Evolutionary conservation across 2,888 invertebrate genomes (phyloP).

Genomic region (Biston stratarius): DNA sequence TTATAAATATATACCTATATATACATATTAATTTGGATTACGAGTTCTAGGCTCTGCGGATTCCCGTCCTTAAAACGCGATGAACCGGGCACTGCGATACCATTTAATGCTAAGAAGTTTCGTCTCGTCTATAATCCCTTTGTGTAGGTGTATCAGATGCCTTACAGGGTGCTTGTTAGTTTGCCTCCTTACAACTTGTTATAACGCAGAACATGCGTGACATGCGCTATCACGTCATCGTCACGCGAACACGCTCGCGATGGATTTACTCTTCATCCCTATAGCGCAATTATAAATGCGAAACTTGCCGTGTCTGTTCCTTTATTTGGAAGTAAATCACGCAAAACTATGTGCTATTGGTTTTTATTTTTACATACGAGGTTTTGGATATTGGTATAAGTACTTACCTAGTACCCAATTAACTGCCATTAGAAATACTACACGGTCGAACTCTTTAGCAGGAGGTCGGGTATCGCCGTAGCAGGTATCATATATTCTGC

Average conservation of each 20-base stretch:
- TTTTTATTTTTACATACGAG: constrained; percentile 16
- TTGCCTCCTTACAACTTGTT: constrained; percentile 76
- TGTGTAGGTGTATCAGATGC: constrained; percentile 23
- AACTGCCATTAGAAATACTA: no score
- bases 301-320: constrained; percentile 53
- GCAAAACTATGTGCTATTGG: constrained; percentile 53
- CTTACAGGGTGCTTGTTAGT: constrained; percentile 69
- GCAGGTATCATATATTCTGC: no score
- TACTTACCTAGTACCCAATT: no score
- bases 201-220: constrained; percentile 81
- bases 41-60: no score
- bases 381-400: background rate
- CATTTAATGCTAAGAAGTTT: no score
- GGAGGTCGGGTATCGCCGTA: no score
- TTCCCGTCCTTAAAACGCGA: no score
- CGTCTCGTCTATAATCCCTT: background rate
- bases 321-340: constrained; percentile 64
- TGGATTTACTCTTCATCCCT: constrained; percentile 68
- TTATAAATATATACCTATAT: no score
- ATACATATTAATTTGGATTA: no score
- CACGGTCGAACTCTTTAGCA: no score
- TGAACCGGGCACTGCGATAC: no score
- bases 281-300: constrained; percentile 66
- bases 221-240: constrained; percentile 78
- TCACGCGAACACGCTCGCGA: constrained; percentile 74